These are phyloP conservation scores for Ptychadena robeensis DNA, from an alignment of 2,797 vertebrate genomes.

Conservation along the genomic window DNA sequence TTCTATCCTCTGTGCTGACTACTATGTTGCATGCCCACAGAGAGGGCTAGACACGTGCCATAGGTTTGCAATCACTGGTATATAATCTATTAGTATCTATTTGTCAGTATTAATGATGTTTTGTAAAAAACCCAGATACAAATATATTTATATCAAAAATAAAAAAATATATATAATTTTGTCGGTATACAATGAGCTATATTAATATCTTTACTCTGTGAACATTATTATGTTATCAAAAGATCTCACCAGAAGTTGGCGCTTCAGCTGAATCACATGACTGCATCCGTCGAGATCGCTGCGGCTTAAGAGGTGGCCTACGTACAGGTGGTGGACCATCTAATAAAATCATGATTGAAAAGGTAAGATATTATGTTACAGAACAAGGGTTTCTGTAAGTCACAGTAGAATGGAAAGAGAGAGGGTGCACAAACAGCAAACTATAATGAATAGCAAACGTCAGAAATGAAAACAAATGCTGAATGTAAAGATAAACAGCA, in stretches of 20 bases:
- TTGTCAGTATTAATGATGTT: too few species aligned
- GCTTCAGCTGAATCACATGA: conserved; percentile 81
- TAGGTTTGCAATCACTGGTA: too few species aligned
- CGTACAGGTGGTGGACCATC: conserved; percentile 69
- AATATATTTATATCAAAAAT: too few species aligned
- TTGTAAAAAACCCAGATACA: too few species aligned
- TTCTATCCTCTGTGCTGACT: too few species aligned
- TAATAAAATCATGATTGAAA: conserved; percentile 46
- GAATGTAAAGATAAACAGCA: not conserved
- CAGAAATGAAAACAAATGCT: conserved; percentile 6
- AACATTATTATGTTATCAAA: not conserved
- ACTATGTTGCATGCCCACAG: too few species aligned
- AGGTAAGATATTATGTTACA: conserved; percentile 9
- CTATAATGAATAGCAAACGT: conserved; percentile 27
- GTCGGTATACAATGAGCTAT: too few species aligned
- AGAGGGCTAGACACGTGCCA: too few species aligned
- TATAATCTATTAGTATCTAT: too few species aligned
- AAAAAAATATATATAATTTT: too few species aligned
- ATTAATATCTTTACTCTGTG: too few species aligned
- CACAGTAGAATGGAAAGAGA: conserved; percentile 2
- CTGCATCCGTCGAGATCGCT: conserved; percentile 80
- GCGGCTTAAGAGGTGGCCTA: conserved; percentile 75
- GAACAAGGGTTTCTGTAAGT: not conserved
- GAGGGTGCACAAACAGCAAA: conserved; percentile 13
- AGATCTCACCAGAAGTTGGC: conserved; percentile 42